phyloP scores from a whole-genome alignment of 2,113 vertebrate genomes.

The Anseranas semipalmata region DNA sequence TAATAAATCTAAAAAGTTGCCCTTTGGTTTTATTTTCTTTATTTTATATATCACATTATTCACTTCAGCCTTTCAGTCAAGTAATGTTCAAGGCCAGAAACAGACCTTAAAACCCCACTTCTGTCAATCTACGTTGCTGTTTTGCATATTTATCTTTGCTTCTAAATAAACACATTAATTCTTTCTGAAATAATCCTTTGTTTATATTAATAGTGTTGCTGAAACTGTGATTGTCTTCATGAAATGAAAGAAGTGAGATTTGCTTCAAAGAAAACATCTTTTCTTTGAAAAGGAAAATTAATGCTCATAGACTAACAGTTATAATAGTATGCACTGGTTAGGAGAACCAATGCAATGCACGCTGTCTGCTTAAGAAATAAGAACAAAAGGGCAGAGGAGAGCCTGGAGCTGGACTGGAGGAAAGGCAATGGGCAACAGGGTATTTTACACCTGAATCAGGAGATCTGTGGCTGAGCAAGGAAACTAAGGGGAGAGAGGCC shows the following conservation, averaged over 20 bases:
- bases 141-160: neutral
- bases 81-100: neutral
- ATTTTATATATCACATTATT: neutral
- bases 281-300: neutral
- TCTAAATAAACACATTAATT: slow-evolving; percentile 22
- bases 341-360: neutral
- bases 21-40: neutral
- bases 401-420: neutral
- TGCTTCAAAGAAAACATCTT: neutral
- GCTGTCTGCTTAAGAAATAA: neutral
- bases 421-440: neutral
- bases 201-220: neutral
- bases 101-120: neutral
- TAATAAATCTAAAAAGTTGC: neutral
- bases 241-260: neutral
- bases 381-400: neutral
- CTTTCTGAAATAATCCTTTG: slow-evolving; percentile 1
- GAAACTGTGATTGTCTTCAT: neutral
- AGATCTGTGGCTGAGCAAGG: neutral
- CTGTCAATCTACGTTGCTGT: neutral
- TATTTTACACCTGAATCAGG: neutral
- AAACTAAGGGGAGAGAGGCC: neutral
- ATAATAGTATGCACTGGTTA: neutral
- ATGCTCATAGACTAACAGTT: neutral
- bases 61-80: neutral